A percentile compares a stretch with the other conserved stretches of the same genome.
These are phyloP conservation scores for Eupeodes latifasciatus DNA, from an alignment of 2,888 invertebrate species.

Conservation along the genomic window DNA sequence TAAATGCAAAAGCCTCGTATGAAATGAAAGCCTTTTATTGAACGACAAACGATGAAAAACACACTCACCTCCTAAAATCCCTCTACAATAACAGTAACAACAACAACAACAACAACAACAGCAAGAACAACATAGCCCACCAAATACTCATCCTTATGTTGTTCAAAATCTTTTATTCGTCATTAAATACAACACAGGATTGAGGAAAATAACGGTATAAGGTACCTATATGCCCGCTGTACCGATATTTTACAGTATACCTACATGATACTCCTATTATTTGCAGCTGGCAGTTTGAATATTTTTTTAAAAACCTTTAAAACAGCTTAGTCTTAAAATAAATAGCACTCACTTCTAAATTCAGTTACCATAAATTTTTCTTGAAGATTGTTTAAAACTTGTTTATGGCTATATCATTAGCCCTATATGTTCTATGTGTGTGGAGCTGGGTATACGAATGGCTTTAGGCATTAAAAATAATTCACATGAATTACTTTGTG, in stretches of 20 bases:
- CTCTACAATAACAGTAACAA: not conserved
- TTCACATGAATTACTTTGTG: constrained; percentile 22
- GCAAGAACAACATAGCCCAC: not conserved
- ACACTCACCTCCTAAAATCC: not conserved
- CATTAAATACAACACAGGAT: constrained; percentile 19
- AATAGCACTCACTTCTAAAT: constrained; percentile 15
- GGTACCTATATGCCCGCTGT: not conserved
- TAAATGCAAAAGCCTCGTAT: constrained; percentile 7
- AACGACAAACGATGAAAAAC: not conserved
- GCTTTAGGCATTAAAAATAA: constrained; percentile 3
- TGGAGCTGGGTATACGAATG: not conserved
- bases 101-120: too few relatives aligned
- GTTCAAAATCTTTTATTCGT: constrained; percentile 16
- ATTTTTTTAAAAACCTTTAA: constrained; percentile 20
- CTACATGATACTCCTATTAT: constrained; percentile 2
- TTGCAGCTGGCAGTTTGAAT: constrained; percentile 38
- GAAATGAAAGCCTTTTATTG: constrained; percentile 7
- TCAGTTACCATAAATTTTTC: constrained; percentile 9
- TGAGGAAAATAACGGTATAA: not conserved
- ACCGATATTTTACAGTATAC: not conserved
- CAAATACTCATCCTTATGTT: not conserved
- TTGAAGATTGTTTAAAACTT: constrained; percentile 15
- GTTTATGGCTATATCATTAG: constrained; percentile 27
- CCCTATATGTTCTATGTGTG: not conserved
- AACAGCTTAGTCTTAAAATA: constrained; percentile 25